Evolutionary conservation across 2,888 invertebrate genomes (phyloP), one percentile per base, ranked within the genome.

Genomic region (Saturnia japonica): DNA sequence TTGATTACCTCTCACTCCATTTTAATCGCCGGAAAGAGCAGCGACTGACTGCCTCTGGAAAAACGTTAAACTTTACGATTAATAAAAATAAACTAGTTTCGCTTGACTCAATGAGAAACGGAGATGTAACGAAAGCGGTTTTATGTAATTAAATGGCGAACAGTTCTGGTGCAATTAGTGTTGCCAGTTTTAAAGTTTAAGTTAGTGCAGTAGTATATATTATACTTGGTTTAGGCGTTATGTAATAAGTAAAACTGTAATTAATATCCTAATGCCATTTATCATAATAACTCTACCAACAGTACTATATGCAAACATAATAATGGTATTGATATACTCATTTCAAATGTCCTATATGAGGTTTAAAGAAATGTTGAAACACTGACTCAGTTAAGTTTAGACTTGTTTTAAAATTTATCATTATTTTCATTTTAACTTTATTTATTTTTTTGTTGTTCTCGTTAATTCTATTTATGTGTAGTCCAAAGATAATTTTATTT

Each of bases 1-100:
- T 54, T 54, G n/a, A 54, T 54, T 54, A 54, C 9, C 47, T 47
- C 47, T 47, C 19, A 19, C 47, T 47, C 47, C 47, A 7, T 8
- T 47, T 47, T 47, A 16, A 47, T 47, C 47, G 54, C 22, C 54
- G 54, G 54, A 54, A 54, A 54, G 22, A 54, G 54, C 22, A 54
- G 47, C 19, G 19, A 47, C 47, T 47, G 19, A 47, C 47, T 54
- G 22, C 22, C 54, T 54, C 22, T 22, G 9, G 9, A 11, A n/a
- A 54, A 54, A 54, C 22, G 28, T 62, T 62, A 62, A 14, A 19
- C 16, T 62, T 62, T 28, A 62, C 28, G 28, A 62, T 62, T 62
- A 62, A 64, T 64, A 64, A 40, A 28, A 64, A 40, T 40, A 40
- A 40, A 40, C 40, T 64, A 64, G 40, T 64, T 64, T 40, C 40